phyloP scores from a whole-genome alignment of 2,113 vertebrate genomes.

The Stigmatopora argus region DNA sequence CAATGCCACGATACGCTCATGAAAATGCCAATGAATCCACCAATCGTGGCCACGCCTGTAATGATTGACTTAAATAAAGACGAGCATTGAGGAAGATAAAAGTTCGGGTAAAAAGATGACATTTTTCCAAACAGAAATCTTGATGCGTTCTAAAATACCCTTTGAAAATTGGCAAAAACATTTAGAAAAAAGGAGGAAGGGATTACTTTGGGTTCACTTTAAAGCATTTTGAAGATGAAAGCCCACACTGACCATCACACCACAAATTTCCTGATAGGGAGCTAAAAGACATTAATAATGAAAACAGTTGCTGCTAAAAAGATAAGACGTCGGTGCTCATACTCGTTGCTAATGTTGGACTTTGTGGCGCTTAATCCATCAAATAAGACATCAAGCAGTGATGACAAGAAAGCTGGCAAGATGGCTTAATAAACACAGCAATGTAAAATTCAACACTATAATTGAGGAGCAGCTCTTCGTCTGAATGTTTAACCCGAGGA shows the following conservation, averaged over 20 bases:
- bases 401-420: not conserved
- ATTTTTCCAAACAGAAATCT: not conserved
- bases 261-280: not conserved
- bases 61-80: no score
- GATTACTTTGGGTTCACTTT: not conserved
- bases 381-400: not conserved
- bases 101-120: not conserved
- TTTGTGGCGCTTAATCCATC: conserved; percentile 1
- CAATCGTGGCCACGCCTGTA: no score
- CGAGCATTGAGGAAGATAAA: no score
- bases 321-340: not conserved
- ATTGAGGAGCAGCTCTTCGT: not conserved
- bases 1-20: no score
- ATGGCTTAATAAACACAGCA: conserved; percentile 6
- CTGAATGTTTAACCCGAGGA: conserved; percentile 1
- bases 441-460: conserved; percentile 10
- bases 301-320: not conserved
- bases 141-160: not conserved
- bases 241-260: not conserved
- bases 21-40: no score
- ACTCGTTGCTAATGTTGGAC: not conserved
- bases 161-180: not conserved
- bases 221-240: conserved; percentile 1
- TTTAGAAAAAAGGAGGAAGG: not conserved
- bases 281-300: not conserved